phyloP scores from a whole-genome alignment of 2,888 invertebrate genomes.

The Caenorhabditis panamensis region DNA sequence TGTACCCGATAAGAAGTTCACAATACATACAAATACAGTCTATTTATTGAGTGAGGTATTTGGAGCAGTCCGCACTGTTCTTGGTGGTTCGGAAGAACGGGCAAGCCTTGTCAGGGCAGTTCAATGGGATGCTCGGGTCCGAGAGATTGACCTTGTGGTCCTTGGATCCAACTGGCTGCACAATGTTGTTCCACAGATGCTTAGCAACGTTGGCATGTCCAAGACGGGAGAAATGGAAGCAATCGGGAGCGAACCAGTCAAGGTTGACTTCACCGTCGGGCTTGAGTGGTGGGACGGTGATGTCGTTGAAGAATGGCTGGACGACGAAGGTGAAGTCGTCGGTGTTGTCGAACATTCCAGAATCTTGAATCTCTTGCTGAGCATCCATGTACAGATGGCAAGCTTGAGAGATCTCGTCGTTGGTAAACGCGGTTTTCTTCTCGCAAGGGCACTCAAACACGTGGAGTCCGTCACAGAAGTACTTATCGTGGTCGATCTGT shows the following conservation, averaged over 20 bases:
- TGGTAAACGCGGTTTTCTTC: conserved; percentile 66
- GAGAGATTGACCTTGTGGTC: conserved; percentile 61
- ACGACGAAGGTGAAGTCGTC: conserved; percentile 75
- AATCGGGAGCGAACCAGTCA: conserved; percentile 75
- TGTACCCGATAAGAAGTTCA: conserved; percentile 34
- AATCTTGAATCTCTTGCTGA: conserved; percentile 64
- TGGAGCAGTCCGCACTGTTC: conserved; percentile 64
- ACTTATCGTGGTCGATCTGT: conserved; percentile 68
- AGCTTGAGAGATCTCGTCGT: conserved; percentile 65
- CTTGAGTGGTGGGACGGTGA: conserved; percentile 65
- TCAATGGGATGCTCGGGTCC: conserved; percentile 64
- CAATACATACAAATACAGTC: conserved; percentile 23
- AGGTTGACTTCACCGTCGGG: conserved; percentile 68
- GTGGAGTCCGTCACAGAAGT: conserved; percentile 73
- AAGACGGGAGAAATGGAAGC: conserved; percentile 72
- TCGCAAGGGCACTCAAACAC: conserved; percentile 72
- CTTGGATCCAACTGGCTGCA: conserved; percentile 68
- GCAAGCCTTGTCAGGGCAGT: conserved; percentile 63
- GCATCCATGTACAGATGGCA: conserved; percentile 71
- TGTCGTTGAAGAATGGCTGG: conserved; percentile 74
- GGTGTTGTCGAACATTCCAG: conserved; percentile 70
- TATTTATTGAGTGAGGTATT: conserved; percentile 48
- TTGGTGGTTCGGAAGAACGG: conserved; percentile 72
- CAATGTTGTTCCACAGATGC: conserved; percentile 71
- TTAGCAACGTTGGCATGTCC: conserved; percentile 72